Evolutionary conservation across 1,140 invertebrate species (phyloP), one percentile per base, ranked within the genome.

Genomic region (Diorhabda sublineata): DNA sequence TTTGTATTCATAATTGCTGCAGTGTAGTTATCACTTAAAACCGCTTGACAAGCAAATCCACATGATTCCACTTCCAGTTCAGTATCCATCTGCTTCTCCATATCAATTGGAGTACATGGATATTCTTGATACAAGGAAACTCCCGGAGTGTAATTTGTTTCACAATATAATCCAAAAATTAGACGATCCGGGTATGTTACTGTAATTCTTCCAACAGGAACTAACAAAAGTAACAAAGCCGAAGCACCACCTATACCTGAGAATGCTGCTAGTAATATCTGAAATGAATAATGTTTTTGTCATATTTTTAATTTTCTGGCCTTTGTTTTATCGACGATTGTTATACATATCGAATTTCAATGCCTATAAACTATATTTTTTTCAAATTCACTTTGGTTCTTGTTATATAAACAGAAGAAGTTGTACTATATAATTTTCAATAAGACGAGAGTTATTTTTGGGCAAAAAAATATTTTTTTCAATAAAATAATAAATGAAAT

Each of bases 191-290:
- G 90, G 73, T 87, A 89, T 5, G 85, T 83, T 5, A 90, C 79
- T 2, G 84, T 89, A 65, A 90, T 83, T 70, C 90, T 84, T n/a
- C 89, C 90, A 2, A 90, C 85, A 3, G 90, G 91, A 4, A 92
- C 89, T 9, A 88, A 80, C 6, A 92, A 82, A 61, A 92, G 80
- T 4, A 91, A 79, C 42, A 92, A 81, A 0, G 90, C 87, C 9
- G 89, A 87, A 1, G 80, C 80, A 7, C 90, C 91, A 42, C 89
- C 90, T 41, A 90, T 76, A 8, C 84, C 84, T 56, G 90, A 91
- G 64, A 91, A 89, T 45, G 91, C 69, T 8, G 90, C 86, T 70
- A 93, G 76, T 56, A 92, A 77, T 59, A 92, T 81, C 89, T 92
- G 80, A 42, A 77, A 76, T 59, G 42, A 43, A 26, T 26, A 26